phyloP scores from a whole-genome alignment of 92 coral and sea anemone genomes.

The Porites cylindrica region DNA sequence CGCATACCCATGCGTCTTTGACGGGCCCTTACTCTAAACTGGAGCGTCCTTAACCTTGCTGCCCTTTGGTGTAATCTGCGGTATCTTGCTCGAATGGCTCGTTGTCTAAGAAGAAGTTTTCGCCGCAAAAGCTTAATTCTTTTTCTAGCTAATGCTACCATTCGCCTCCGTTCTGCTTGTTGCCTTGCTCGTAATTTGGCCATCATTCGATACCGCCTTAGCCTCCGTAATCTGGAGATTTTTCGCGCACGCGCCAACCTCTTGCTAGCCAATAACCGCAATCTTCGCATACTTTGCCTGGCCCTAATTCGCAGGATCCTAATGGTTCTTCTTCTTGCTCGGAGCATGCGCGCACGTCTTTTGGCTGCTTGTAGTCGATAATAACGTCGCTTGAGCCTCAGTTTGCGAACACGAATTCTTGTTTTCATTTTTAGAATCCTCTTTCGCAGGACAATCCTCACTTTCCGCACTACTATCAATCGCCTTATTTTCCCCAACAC shows the following conservation, averaged over 20 bases:
- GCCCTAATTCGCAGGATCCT: constrained; percentile 13
- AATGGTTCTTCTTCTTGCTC: constrained; percentile 25
- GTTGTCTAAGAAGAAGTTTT: constrained; percentile 4
- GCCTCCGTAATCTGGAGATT: constrained; percentile 3
- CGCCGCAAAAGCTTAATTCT: constrained; percentile 8
- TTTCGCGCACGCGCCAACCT: background rate
- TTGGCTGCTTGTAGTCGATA: constrained; percentile 23
- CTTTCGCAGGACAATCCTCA: background rate
- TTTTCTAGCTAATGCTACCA: background rate
- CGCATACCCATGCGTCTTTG: background rate
- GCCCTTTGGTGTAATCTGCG: constrained; percentile 3
- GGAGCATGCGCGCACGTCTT: constrained; percentile 9
- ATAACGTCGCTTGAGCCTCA: constrained; percentile 21
- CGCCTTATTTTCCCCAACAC: constrained; percentile 5
- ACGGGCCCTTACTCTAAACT: constrained; percentile 11
- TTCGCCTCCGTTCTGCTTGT: constrained; percentile 1
- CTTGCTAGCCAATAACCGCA: constrained; percentile 9
- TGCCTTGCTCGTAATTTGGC: constrained; percentile 23
- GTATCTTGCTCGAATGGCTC: constrained; percentile 12
- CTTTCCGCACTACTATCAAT: constrained; percentile 16
- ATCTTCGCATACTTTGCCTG: constrained; percentile 6
- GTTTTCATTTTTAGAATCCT: constrained; percentile 4
- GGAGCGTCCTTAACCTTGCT: background rate
- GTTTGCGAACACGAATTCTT: constrained; percentile 25
- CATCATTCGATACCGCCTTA: constrained; percentile 9